These are phyloP conservation scores for Trissolcus brochymenae DNA, from an alignment of 2,888 invertebrate genomes.

Conservation along the genomic window DNA sequence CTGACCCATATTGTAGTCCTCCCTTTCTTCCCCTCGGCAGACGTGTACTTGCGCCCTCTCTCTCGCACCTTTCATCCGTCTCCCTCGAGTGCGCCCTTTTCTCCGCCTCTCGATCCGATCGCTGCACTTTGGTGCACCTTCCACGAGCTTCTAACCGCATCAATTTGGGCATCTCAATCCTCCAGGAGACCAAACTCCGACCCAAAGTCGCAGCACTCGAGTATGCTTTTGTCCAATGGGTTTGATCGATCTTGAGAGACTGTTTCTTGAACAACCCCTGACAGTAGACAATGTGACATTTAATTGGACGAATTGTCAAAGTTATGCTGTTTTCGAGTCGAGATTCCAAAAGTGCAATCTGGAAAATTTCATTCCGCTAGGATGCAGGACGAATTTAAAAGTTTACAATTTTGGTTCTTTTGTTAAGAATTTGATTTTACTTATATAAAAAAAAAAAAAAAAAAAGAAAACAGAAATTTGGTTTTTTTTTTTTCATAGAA, in stretches of 20 bases:
- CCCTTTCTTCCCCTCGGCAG: conserved; percentile 21
- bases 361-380: no score
- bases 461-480: no score
- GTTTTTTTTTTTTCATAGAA: no score
- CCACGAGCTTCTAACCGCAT: conserved; percentile 18
- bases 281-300: no score
- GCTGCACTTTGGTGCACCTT: conserved; percentile 24
- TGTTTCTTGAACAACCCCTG: no score
- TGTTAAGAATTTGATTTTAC: no score
- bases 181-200: background rate
- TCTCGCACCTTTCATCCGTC: conserved; percentile 17
- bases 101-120: conserved; percentile 13
- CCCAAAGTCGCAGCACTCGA: conserved; percentile 9
- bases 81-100: conserved; percentile 15
- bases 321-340: no score
- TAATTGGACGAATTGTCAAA: no score
- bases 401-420: no score
- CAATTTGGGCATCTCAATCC: conserved; percentile 18
- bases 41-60: conserved; percentile 10
- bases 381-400: no score
- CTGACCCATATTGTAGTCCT: conserved; percentile 62
- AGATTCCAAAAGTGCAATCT: no score
- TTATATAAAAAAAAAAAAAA: no score
- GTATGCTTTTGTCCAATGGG: background rate
- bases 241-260: conserved; percentile 10